Evolutionary conservation across 2,797 vertebrate species (phyloP).

Genomic region (Enteromius fasciolatus): DNA sequence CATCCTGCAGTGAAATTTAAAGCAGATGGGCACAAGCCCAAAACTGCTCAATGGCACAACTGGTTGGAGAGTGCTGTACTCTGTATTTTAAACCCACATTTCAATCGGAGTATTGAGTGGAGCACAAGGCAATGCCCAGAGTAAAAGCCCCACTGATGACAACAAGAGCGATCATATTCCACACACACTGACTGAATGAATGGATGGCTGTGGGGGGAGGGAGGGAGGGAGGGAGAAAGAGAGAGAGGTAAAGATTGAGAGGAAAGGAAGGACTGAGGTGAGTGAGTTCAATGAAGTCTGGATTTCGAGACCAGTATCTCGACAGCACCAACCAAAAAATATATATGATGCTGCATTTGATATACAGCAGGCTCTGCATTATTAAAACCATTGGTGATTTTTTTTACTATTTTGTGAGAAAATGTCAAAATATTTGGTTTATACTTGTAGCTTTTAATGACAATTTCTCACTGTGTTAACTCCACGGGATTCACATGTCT

Average conservation of each 20-base stretch:
- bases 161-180: constrained; percentile 43
- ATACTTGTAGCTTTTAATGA: background rate
- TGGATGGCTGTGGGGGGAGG: constrained; percentile 13
- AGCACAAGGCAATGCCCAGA: constrained; percentile 27
- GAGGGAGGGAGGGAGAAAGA: background rate
- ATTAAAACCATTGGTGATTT: background rate
- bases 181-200: constrained; percentile 53
- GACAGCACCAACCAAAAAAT: background rate
- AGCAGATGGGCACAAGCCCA: constrained; percentile 20
- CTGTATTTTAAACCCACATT: constrained; percentile 39
- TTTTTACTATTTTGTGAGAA: background rate
- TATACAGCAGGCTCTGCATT: background rate
- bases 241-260: constrained; percentile 6
- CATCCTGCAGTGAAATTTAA: constrained; percentile 35
- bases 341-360: background rate
- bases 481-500: background rate
- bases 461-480: background rate
- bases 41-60: constrained; percentile 9
- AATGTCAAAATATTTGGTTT: background rate
- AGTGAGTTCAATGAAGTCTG: constrained; percentile 39
- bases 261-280: constrained; percentile 35
- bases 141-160: constrained; percentile 49
- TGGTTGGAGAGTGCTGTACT: background rate
- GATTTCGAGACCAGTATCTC: constrained; percentile 8
- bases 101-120: constrained; percentile 36